Evolutionary conservation across 2,888 invertebrate species (phyloP), one percentile per base, ranked within the genome.

Genomic region (Athalia rosae): DNA sequence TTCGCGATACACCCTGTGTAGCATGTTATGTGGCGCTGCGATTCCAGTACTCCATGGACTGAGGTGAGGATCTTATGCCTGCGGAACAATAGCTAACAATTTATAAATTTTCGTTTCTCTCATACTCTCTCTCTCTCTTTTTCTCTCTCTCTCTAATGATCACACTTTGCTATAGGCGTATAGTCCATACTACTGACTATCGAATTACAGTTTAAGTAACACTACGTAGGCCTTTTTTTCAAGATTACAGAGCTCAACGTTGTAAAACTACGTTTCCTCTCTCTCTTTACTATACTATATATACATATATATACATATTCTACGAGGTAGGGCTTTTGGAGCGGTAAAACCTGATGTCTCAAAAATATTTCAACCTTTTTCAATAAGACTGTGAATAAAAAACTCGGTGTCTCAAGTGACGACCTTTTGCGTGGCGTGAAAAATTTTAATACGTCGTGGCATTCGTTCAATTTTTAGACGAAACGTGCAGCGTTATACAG

Each of bases 201-300:
- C 79, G 13, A 66, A 81, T 82, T 82, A 77, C 80, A 83, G 50
- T 48, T 74, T 74, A 80, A 82, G 79, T 83, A 82, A 86, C 79
- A 61, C 85, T 86, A 86, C 78, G 82, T 86, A 87, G 86, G 87
- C 86, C 86, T 85, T 83, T 82, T 78, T 66, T 79, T 80, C 77
- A 45, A 61, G 41, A 82, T 84, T 85, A 85, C 82, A 77, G 6
- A 53, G 62, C 47, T 64, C 45, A 41, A 63, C 62, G 66, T 69
- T 56, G 77, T 76, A 63, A 76, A 69, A 67, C 69, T 63, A 67
- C 64, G 53, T 56, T 63, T 77, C 45, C 48, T 43, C 47, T 56
- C 41, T n/a, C 7, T 50, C 13, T 13, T 64, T 64, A 8, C 11
- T 64, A 45, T 48, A 45, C 48, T 15, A 8, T n/a, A 8, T n/a